phyloP scores from a whole-genome alignment of 2,797 vertebrate species.

The Takifugu ocellatus region DNA sequence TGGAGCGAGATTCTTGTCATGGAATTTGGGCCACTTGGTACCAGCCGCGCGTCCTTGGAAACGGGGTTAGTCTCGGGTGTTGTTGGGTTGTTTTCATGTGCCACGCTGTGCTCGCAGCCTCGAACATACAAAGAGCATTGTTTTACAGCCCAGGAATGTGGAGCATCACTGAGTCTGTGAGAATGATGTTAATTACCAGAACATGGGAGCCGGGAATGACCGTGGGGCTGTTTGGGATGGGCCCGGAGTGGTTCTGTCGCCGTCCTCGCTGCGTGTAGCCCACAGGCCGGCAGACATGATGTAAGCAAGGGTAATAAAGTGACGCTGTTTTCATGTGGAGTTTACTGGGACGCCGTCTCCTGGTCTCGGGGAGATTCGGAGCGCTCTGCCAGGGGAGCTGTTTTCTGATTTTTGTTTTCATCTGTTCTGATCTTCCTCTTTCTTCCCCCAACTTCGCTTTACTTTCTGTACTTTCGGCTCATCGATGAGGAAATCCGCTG shows the following conservation, averaged over 20 bases:
- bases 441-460: slow-evolving; percentile 13
- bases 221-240: slow-evolving; percentile 58
- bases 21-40: slow-evolving; percentile 65
- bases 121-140: slow-evolving; percentile 67
- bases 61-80: slow-evolving; percentile 55
- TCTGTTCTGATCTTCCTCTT: slow-evolving; percentile 8
- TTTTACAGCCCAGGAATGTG: slow-evolving; percentile 56
- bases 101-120: slow-evolving; percentile 52
- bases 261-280: slow-evolving; percentile 65
- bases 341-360: slow-evolving; percentile 59
- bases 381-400: slow-evolving; percentile 38
- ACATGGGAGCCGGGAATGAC: slow-evolving; percentile 58
- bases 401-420: slow-evolving; percentile 25
- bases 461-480: slow-evolving; percentile 31
- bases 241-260: slow-evolving; percentile 67
- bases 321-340: slow-evolving; percentile 51
- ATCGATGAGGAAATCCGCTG: slow-evolving; percentile 54
- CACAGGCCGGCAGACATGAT: slow-evolving; percentile 71
- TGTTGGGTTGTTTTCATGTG: slow-evolving; percentile 61
- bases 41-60: slow-evolving; percentile 47
- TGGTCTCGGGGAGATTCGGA: slow-evolving; percentile 38
- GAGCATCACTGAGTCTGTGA: slow-evolving; percentile 60
- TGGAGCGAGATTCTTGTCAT: slow-evolving; percentile 59
- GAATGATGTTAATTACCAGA: slow-evolving; percentile 72
- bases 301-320: slow-evolving; percentile 72